Base-by-base conservation (phyloP, 2,888 invertebrate species). In the Gymnosoma rotundatum region DNA sequence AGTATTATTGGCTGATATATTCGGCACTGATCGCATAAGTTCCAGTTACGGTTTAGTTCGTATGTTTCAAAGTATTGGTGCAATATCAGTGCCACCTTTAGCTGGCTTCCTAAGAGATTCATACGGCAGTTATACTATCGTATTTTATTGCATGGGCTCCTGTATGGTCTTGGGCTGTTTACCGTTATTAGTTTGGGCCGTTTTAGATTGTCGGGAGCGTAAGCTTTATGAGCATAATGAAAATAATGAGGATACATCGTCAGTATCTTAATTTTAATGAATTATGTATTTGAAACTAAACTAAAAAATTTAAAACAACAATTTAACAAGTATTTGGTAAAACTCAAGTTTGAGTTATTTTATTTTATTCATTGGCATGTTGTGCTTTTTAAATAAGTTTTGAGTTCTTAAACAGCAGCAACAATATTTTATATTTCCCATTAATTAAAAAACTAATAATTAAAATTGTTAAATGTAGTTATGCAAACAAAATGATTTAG, bases 61-160 rank as follows among this genome's bases (percentile, higher is more conserved):
- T 18, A 95, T 96, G 94, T 96, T 96, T 90, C 96, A 96, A 92
- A 95, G 96, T 86, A 91, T 95, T 25, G 95, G 95, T 0, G 95
- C 95, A 0, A 94, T 96, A 36, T 95, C 95, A 1, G 95, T 95
- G 56, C 96, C 96, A 1, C 96, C 96, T 0, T 93, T 95, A 36
- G 95, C 95, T 85, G 96, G 96, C 32, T 93, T 94, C 20, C 89
- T 95, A 12, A 93, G 95, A 0, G 95, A 96, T 89, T 93, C 95
- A 2, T 95, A 95, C 0, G 95, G 95, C 18, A 95, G 95, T 67
- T 96, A 95, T 89, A 94, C 94, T 4, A 94, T 95, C 89, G 95
- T 95, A 88, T 96, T 95, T 92, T 94, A 95, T 89, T 95, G 95
- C 86, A 95, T 96, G 95, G 95, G 96, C 0, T 94, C 95, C 1